Percentiles rank a stretch among this genome's conserved stretches.
Evolutionary conservation across 2,888 invertebrate species (phyloP).

Genomic region (Acanthosepion lycidas): DNA sequence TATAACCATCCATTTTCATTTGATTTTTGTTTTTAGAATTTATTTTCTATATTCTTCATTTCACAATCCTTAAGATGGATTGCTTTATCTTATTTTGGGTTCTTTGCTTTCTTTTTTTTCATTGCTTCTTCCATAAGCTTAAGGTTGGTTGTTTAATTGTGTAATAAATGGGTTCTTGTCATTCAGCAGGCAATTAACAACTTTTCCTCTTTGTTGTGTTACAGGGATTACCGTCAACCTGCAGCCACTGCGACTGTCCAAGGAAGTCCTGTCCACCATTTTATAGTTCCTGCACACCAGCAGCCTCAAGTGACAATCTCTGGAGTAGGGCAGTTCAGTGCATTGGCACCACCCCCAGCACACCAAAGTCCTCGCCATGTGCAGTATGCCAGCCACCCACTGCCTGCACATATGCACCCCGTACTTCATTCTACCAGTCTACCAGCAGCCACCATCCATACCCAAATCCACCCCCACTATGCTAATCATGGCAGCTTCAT

Average conservation of each 20-base stretch:
- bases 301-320: conserved; percentile 68
- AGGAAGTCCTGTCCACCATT: conserved; percentile 71
- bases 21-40: background rate
- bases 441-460: conserved; percentile 69
- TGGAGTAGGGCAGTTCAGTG: conserved; percentile 66
- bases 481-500: conserved; percentile 80
- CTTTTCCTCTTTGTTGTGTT: conserved; percentile 49
- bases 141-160: background rate
- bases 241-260: conserved; percentile 66
- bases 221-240: conserved; percentile 79
- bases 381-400: conserved; percentile 82
- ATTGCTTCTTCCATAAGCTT: background rate
- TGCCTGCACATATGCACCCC: conserved; percentile 85
- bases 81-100: background rate
- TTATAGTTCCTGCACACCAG: conserved; percentile 72
- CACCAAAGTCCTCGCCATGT: conserved; percentile 81
- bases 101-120: background rate
- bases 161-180: background rate
- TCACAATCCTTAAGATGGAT: background rate
- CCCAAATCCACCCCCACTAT: conserved; percentile 76
- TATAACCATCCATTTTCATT: background rate
- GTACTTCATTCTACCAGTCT: conserved; percentile 67
- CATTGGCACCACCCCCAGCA: conserved; percentile 85
- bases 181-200: background rate
- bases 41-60: background rate